A percentile compares a stretch with the other conserved stretches of the same genome.
phyloP scores from a whole-genome alignment of 2,888 invertebrate genomes.

The Patella ulyssiponensis region DNA sequence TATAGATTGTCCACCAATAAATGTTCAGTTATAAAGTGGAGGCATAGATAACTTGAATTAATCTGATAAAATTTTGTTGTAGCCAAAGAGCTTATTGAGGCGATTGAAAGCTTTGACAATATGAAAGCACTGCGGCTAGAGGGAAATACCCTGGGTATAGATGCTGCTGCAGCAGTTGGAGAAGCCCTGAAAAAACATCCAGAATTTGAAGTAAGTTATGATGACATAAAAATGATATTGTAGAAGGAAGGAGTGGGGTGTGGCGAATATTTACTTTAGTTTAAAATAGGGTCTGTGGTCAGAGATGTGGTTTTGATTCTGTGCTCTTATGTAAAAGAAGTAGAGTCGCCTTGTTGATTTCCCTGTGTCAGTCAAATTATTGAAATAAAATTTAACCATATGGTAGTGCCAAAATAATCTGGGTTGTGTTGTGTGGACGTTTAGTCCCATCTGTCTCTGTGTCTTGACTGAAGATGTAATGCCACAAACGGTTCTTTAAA shows the following conservation, averaged over 20 bases:
- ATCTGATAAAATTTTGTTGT: constrained; percentile 69
- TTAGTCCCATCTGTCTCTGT: too few species aligned
- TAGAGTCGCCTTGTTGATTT: too few species aligned
- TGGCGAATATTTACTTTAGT: not conserved
- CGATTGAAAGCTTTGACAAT: constrained; percentile 80
- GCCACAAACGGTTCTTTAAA: too few species aligned
- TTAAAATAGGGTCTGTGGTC: not conserved
- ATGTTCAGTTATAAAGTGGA: too few species aligned
- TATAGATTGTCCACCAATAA: too few species aligned
- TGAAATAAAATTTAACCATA: too few species aligned
- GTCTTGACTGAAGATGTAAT: too few species aligned
- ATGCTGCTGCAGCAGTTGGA: constrained; percentile 88
- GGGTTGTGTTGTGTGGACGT: too few species aligned
- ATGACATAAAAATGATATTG: not conserved
- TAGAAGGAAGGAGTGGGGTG: not conserved
- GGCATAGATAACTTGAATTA: constrained; percentile 41
- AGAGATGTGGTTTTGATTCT: not conserved
- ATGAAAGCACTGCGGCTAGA: constrained; percentile 86
- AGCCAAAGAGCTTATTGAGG: constrained; percentile 78
- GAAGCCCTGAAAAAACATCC: constrained; percentile 84
- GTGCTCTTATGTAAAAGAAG: too few species aligned
- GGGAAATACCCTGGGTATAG: constrained; percentile 93
- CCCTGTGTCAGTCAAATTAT: too few species aligned
- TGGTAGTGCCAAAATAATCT: too few species aligned
- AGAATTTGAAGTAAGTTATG: constrained; percentile 75